Evolutionary conservation across 1,140 invertebrate species (phyloP).

Genomic region (Philotrypesis tridentata): DNA sequence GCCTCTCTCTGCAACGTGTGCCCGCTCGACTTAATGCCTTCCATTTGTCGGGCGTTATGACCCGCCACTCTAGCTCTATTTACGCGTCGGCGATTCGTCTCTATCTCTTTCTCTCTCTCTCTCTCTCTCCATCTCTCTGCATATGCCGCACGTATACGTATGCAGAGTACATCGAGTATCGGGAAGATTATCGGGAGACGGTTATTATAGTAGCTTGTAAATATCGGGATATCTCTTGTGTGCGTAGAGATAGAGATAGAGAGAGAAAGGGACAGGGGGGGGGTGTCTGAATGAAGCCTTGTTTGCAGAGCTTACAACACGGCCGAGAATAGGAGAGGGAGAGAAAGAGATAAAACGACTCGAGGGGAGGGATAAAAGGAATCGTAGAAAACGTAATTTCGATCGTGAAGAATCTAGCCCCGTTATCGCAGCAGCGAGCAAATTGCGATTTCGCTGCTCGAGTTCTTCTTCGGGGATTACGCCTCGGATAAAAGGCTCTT

Average conservation of each 20-base stretch:
- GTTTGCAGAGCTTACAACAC: no score
- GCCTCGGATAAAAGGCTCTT: neutral
- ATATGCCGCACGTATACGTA: neutral
- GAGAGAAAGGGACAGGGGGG: no score
- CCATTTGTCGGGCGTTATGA: neutral
- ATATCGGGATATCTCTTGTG: neutral
- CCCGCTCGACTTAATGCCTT: neutral
- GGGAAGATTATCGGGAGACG: neutral
- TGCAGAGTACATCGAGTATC: neutral
- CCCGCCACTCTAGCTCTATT: conserved; percentile 6
- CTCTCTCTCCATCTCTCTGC: neutral
- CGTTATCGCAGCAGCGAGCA: neutral
- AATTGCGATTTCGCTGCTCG: neutral
- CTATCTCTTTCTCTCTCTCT: no score
- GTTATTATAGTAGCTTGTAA: neutral
- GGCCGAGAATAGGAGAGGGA: neutral
- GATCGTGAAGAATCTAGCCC: neutral
- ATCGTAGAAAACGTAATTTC: neutral
- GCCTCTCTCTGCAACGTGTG: neutral
- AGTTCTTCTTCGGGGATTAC: neutral
- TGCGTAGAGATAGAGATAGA: neutral
- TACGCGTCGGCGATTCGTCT: neutral
- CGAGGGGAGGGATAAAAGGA: no score
- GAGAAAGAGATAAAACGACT: neutral
- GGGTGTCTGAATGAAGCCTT: no score